Evolutionary conservation across 1,140 invertebrate genomes (phyloP).

Genomic region (Bombus sylvicola): DNA sequence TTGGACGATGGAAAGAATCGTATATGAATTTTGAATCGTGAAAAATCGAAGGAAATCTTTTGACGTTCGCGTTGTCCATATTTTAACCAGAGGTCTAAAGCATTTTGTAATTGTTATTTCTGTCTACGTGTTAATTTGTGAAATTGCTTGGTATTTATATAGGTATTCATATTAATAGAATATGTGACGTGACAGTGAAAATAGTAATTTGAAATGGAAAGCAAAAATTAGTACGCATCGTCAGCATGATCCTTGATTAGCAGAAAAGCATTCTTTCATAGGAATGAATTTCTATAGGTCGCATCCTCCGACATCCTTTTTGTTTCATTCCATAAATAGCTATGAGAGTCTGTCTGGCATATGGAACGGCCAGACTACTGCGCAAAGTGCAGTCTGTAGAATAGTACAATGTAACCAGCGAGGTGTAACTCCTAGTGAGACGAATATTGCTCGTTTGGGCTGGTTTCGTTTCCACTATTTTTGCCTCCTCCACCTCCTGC

Average conservation of each 20-base stretch:
- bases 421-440: conserved; percentile 66
- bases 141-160: too few species aligned
- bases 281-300: background rate
- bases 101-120: too few species aligned
- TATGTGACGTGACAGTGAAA: too few species aligned
- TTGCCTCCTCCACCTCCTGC: conserved; percentile 2
- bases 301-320: conserved; percentile 4
- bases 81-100: too few species aligned
- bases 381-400: conserved; percentile 48
- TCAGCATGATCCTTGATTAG: too few species aligned
- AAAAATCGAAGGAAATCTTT: too few species aligned
- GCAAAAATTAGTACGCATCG: background rate
- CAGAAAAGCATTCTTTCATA: background rate
- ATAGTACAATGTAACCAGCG: conserved; percentile 69
- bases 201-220: too few species aligned
- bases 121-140: too few species aligned
- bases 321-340: conserved; percentile 70
- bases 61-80: too few species aligned
- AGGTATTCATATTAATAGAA: too few species aligned
- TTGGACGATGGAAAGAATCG: too few species aligned
- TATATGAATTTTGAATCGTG: too few species aligned
- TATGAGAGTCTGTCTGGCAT: conserved; percentile 52
- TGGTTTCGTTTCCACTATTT: conserved; percentile 38
- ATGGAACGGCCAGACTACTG: conserved; percentile 36
- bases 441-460: conserved; percentile 58